Evolutionary conservation across 2,797 vertebrate genomes (phyloP), one percentile per base, ranked within the genome.

Genomic region (Silurus lanzhouensis): DNA sequence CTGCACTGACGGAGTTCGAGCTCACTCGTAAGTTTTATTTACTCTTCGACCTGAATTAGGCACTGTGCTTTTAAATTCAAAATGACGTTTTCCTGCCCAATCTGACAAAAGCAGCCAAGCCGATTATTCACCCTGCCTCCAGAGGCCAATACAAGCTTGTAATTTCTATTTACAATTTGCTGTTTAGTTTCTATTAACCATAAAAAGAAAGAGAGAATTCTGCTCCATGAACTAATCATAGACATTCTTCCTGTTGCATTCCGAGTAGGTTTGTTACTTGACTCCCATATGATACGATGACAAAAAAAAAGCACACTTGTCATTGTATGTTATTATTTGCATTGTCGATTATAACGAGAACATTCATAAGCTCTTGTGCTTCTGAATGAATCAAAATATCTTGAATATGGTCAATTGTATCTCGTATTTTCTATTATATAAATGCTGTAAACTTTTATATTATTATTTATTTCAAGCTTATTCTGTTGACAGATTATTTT

Each of bases 1-100:
- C 97, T 89, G 93, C 95, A 2, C 93, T 97, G 87, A 99, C 97
- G 6, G 96, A 96, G 63, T 98, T 97, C 84, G 97, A 99, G 94
- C 92, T 99, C 94, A 98, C 96, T 86, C 96, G 97, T 99, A 94
- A 97, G 97, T 98, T 85, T 81, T 77, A 61, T 85, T 84, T 83
- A 77, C 15, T 72, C 76, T 60, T 88, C 84, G 80, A 19, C 85
- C 61, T 85, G 68, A 75, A 86, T 89, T 79, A 76, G 63, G 64
- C 72, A 46, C 61, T 25, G n/a, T 81, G 70, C n/a, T 67, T 90
- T 88, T 88, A 84, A 90, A 85, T 81, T 79, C 46, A 15, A 82
- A 84, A 61, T 60, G 66, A 87, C 85, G 84, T 87, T 79, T 86
- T 86, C 48, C 79, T 27, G 20, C 46, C 77, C 76, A 61, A 74